Conservation (phyloP, 2,113 vertebrate species). For the Halichoeres trimaculatus region DNA sequence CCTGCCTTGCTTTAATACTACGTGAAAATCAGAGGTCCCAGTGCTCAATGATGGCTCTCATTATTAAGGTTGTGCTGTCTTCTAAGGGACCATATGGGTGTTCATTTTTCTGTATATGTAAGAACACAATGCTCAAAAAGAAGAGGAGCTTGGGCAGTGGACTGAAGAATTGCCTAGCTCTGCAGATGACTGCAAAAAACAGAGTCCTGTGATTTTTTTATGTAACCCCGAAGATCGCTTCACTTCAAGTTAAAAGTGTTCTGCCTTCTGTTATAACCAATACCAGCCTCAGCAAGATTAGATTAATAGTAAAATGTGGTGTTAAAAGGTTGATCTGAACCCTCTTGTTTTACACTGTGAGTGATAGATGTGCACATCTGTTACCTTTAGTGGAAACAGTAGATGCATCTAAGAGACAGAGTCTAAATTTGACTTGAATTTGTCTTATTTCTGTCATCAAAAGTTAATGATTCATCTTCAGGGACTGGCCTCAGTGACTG, state of each 20-base stretch:
- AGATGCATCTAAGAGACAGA: neutral
- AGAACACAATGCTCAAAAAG: slow-evolving; percentile 71
- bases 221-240: slow-evolving; percentile 64
- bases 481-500: slow-evolving; percentile 9
- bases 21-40: slow-evolving; percentile 73
- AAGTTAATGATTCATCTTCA: slow-evolving; percentile 15
- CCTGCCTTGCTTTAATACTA: slow-evolving; percentile 63
- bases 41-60: slow-evolving; percentile 74
- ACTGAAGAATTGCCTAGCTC: slow-evolving; percentile 73
- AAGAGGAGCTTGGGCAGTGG: slow-evolving; percentile 66
- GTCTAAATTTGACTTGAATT: neutral
- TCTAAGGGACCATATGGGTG: slow-evolving; percentile 68
- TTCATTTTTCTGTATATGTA: slow-evolving; percentile 67
- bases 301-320: neutral
- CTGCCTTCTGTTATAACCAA: slow-evolving; percentile 37
- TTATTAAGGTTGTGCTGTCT: slow-evolving; percentile 70
- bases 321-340: slow-evolving; percentile 28
- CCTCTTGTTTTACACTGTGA: slow-evolving; percentile 13
- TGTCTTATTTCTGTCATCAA: slow-evolving; percentile 4
- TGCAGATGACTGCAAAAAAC: slow-evolving; percentile 73
- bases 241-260: slow-evolving; percentile 54
- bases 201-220: slow-evolving; percentile 67
- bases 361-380: neutral
- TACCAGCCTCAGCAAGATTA: slow-evolving; percentile 7
- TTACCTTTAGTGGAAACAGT: neutral